A percentile compares a stretch with the other conserved stretches of the same genome.
Conservation (phyloP, 2,113 vertebrate species). For the Phaethornis superciliosus region DNA sequence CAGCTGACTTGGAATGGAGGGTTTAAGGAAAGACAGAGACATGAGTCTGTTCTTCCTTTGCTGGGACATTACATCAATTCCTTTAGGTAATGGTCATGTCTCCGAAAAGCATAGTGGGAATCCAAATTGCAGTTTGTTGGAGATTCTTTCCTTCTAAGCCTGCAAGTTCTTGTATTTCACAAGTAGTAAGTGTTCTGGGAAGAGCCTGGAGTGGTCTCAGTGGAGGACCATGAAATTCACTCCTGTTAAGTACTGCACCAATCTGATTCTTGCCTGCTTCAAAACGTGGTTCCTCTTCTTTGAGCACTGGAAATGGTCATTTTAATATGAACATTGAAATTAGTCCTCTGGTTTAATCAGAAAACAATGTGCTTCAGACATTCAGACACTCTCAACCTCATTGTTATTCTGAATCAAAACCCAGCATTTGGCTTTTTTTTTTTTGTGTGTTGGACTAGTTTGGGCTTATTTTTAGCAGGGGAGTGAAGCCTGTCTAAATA, state of each 20-base stretch:
- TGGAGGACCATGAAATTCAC: background rate
- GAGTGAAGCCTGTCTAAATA: background rate
- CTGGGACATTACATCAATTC: slow-evolving; percentile 33
- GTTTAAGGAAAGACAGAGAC: slow-evolving; percentile 28
- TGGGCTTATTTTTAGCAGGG: background rate
- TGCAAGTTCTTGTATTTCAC: background rate
- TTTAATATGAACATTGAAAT: background rate
- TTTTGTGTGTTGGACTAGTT: background rate
- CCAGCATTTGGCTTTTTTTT: background rate
- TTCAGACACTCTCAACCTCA: background rate
- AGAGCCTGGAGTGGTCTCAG: background rate
- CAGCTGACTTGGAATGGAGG: slow-evolving; percentile 29
- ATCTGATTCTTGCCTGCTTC: background rate
- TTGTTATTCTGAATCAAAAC: background rate
- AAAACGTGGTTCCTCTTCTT: background rate
- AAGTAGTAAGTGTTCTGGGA: background rate
- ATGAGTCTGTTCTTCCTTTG: slow-evolving; percentile 37
- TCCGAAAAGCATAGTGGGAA: background rate
- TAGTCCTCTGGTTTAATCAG: background rate
- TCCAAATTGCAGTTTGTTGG: background rate
- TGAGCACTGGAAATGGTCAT: background rate
- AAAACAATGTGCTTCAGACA: background rate
- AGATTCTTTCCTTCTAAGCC: background rate
- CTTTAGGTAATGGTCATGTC: background rate
- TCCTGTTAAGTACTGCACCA: background rate